Percentiles rank a stretch among this genome's conserved stretches.
These are phyloP conservation scores for Molossus molossus DNA, from an alignment of 2,797 vertebrate species.

Conservation along the genomic window DNA sequence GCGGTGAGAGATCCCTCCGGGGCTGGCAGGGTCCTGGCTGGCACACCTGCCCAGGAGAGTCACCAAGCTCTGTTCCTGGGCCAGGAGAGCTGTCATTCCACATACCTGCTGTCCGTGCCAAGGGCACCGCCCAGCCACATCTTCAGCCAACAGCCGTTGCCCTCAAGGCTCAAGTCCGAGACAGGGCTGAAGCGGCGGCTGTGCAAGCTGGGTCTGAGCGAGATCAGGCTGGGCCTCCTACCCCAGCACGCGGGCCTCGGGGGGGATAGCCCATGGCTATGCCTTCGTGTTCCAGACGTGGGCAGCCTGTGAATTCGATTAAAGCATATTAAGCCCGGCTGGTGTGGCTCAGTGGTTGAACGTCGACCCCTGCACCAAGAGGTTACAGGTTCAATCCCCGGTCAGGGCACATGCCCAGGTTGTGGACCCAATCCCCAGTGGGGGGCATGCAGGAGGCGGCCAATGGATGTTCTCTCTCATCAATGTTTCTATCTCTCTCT, in stretches of 20 bases:
- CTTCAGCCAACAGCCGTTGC: no score
- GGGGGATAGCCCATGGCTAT: fast-evolving
- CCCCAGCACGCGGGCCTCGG: not conserved
- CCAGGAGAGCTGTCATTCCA: not conserved
- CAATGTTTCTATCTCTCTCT: no score
- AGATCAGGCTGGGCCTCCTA: fast-evolving
- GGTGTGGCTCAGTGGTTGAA: no score
- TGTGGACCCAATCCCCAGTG: no score
- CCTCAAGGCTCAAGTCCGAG: fast-evolving
- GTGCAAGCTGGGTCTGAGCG: fast-evolving
- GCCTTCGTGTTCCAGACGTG: not conserved
- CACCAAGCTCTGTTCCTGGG: no score
- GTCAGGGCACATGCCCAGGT: no score
- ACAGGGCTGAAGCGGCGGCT: fast-evolving
- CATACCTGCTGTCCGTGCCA: no score
- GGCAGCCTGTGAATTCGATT: no score
- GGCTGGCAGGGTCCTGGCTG: not conserved
- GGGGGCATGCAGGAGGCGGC: no score
- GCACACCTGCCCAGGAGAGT: not conserved
- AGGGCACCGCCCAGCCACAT: fast-evolving
- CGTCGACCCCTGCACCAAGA: no score
- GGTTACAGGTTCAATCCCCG: no score
- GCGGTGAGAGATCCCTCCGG: not conserved
- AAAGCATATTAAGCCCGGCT: not conserved
- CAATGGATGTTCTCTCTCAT: no score